Conservation (phyloP, 2,113 vertebrate genomes). For the Ictidomys tridecemlineatus region DNA sequence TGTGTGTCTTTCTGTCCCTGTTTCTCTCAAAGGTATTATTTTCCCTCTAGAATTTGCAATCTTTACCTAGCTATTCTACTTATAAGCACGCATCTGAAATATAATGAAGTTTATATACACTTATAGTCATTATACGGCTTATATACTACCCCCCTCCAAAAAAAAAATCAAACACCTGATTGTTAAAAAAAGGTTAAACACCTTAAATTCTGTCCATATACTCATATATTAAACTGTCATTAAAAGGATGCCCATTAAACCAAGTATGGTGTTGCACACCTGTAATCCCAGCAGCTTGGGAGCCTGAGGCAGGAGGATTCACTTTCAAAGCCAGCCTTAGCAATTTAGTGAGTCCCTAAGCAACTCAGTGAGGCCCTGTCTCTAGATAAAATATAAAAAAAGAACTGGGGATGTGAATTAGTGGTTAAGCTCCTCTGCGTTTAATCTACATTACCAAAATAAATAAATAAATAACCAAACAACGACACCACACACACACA, state of each 20-base stretch:
- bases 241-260: background rate
- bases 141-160: background rate
- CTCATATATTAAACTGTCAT: background rate
- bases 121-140: background rate
- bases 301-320: no score
- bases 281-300: no score
- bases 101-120: background rate
- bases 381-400: no score
- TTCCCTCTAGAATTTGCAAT: background rate
- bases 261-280: no score
- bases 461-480: no score
- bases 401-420: no score
- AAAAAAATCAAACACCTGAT: background rate
- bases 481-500: no score
- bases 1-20: background rate
- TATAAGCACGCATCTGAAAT: background rate
- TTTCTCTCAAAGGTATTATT: background rate
- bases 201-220: background rate
- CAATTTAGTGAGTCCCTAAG: no score
- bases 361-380: no score
- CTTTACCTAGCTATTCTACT: constrained; percentile 1
- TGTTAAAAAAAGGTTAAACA: constrained; percentile 24
- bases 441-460: no score
- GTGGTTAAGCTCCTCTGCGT: no score
- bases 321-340: no score